Conservation (phyloP, 2,113 vertebrate genomes). For the Oenanthe melanoleuca region DNA sequence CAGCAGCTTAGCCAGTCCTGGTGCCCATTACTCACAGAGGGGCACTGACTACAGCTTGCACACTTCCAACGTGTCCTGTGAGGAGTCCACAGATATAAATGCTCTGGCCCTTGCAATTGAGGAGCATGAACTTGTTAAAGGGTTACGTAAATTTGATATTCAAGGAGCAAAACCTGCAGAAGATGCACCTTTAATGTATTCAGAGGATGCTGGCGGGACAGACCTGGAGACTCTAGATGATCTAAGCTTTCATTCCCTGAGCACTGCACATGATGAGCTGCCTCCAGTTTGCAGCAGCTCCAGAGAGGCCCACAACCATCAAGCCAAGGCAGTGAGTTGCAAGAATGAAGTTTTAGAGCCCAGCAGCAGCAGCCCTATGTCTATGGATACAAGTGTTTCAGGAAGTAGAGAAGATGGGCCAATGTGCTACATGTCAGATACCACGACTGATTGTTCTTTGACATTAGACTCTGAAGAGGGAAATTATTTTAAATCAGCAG, state of each 20-base stretch:
- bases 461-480: conserved; percentile 86
- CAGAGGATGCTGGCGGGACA: conserved; percentile 61
- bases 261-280: conserved; percentile 6
- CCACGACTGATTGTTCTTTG: conserved; percentile 85
- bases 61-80: neutral
- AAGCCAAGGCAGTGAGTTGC: conserved; percentile 62
- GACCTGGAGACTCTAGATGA: conserved; percentile 69
- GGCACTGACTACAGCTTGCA: neutral
- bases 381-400: conserved; percentile 75
- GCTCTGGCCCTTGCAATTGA: conserved; percentile 81
- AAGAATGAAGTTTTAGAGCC: conserved; percentile 74
- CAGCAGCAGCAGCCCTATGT: conserved; percentile 73
- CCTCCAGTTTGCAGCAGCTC: conserved; percentile 40
- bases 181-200: conserved; percentile 60
- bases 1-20: neutral
- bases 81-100: conserved; percentile 58
- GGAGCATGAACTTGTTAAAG: conserved; percentile 82
- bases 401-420: conserved; percentile 73
- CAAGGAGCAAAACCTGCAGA: conserved; percentile 74
- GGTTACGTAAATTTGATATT: conserved; percentile 80
- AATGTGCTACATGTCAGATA: conserved; percentile 78
- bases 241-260: conserved; percentile 45
- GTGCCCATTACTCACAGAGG: neutral
- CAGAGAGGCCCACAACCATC: conserved; percentile 27
- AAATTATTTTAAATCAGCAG: conserved; percentile 63